These are phyloP conservation scores for Notamacropus eugenii DNA, from an alignment of 2,797 vertebrate species.

Conservation along the genomic window DNA sequence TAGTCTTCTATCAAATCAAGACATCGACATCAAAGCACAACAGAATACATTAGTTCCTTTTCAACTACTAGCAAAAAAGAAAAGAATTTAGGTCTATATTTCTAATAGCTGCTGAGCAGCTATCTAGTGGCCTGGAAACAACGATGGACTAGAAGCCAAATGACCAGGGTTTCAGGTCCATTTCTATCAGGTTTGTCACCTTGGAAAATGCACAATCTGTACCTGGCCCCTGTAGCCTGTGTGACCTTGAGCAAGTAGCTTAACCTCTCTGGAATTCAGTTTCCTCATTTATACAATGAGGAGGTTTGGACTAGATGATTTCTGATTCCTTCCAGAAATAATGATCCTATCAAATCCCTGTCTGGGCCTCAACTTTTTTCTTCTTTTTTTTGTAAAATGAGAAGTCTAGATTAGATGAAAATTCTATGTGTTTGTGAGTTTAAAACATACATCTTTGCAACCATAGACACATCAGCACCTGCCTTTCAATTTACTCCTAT, in stretches of 20 bases:
- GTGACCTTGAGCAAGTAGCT: neutral
- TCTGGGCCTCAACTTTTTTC: neutral
- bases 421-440: neutral
- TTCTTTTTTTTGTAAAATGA: neutral
- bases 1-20: slow-evolving; percentile 37
- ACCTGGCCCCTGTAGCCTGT: neutral
- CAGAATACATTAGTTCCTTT: slow-evolving; percentile 3
- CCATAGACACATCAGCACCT: neutral
- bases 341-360: neutral
- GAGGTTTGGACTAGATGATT: neutral
- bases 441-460: neutral
- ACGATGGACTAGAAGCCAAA: neutral
- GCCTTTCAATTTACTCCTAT: slow-evolving; percentile 34
- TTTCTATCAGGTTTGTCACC: neutral
- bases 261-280: neutral
- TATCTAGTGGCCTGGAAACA: neutral
- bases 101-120: slow-evolving; percentile 26
- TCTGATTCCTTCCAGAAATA: neutral
- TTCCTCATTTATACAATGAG: neutral
- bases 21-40: slow-evolving; percentile 30
- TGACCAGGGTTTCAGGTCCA: neutral
- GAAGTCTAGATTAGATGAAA: neutral
- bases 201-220: neutral
- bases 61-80: slow-evolving; percentile 44
- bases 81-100: slow-evolving; percentile 30